phyloP scores from a whole-genome alignment of 1,140 invertebrate genomes.

The Drosophila varians region DNA sequence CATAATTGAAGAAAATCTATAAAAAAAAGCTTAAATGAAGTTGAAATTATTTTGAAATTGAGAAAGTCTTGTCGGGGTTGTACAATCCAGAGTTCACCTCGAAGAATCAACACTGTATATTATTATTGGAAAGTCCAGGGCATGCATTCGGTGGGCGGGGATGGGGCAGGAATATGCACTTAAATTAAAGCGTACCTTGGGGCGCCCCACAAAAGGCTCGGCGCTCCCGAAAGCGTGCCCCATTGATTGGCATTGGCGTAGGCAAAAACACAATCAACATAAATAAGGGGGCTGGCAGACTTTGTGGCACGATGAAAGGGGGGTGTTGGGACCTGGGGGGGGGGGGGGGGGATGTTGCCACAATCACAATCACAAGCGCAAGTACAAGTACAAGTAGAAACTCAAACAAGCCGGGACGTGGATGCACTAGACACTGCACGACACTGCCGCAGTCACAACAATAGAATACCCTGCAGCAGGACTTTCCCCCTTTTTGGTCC shows the following conservation, averaged over 20 bases:
- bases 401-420: slow-evolving; percentile 22
- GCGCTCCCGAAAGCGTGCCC: slow-evolving; percentile 56
- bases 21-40: too few species aligned
- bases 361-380: neutral
- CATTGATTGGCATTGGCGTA: slow-evolving; percentile 68
- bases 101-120: neutral
- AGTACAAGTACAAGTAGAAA: slow-evolving; percentile 11
- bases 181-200: slow-evolving; percentile 72
- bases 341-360: neutral
- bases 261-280: slow-evolving; percentile 78
- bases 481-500: slow-evolving; percentile 3
- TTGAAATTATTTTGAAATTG: too few species aligned
- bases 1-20: neutral
- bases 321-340: too few species aligned
- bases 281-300: slow-evolving; percentile 59
- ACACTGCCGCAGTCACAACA: slow-evolving; percentile 64
- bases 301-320: slow-evolving; percentile 1
- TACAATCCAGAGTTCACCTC: neutral
- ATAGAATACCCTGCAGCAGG: slow-evolving; percentile 49
- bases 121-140: slow-evolving; percentile 7
- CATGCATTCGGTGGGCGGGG: neutral
- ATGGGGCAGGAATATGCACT: slow-evolving; percentile 41
- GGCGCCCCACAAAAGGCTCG: slow-evolving; percentile 58
- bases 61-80: neutral
- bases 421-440: slow-evolving; percentile 45